Percentiles rank a stretch among this genome's conserved stretches.
These are phyloP conservation scores for Blennius ocellaris DNA, from an alignment of 2,113 vertebrate genomes.

Conservation along the genomic window DNA sequence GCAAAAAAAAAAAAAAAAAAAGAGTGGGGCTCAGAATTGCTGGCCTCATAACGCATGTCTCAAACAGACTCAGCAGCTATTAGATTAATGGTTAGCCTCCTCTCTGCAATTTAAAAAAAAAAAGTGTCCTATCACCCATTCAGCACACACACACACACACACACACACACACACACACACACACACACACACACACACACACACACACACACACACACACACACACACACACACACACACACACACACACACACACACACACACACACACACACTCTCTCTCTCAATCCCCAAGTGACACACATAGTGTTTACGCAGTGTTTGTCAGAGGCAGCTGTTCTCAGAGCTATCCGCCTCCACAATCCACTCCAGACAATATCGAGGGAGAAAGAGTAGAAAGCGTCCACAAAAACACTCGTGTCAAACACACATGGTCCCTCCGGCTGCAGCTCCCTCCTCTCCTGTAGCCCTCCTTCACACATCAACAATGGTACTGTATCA, in stretches of 20 bases:
- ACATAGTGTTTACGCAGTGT: constrained; percentile 60
- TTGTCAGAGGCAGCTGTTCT: constrained; percentile 80
- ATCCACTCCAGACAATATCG: constrained; percentile 69
- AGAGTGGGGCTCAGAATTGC: constrained; percentile 4
- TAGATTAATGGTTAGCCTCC: constrained; percentile 38
- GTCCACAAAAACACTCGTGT: constrained; percentile 72
- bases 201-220: constrained; percentile 25
- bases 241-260: constrained; percentile 35
- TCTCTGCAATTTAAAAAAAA: constrained; percentile 45
- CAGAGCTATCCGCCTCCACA: constrained; percentile 67
- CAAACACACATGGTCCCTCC: constrained; percentile 76
- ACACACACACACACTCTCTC: constrained; percentile 19
- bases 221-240: constrained; percentile 21
- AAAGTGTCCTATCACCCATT: constrained; percentile 42
- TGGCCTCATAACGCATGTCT: constrained; percentile 25
- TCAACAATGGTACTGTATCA: constrained; percentile 23
- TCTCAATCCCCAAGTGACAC: constrained; percentile 62
- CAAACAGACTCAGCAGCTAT: constrained; percentile 36
- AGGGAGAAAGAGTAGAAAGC: constrained; percentile 52
- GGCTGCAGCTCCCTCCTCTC: constrained; percentile 6
- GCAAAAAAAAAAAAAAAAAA: neutral
- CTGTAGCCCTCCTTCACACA: neutral
- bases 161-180: constrained; percentile 41
- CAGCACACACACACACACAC: constrained; percentile 41
- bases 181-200: constrained; percentile 42